Evolutionary conservation across 2,113 vertebrate species (phyloP).

Genomic region (Etia nguti): DNA sequence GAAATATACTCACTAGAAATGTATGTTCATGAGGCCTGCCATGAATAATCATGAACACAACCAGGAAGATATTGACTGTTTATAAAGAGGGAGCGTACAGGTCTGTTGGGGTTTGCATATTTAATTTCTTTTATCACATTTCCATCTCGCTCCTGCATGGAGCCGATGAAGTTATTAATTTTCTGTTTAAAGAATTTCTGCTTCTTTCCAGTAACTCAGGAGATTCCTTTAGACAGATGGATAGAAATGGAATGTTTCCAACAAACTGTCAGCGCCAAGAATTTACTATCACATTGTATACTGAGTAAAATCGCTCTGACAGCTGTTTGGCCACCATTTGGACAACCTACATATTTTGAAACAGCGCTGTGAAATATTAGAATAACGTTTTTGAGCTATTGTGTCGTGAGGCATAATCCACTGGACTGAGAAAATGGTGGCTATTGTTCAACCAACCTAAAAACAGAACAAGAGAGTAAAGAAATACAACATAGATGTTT

Average conservation of each 20-base stretch:
- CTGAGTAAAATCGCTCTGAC: neutral
- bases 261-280: neutral
- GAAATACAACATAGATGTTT: constrained; percentile 41
- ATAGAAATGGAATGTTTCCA: neutral
- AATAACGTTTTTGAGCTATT: neutral
- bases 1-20: neutral
- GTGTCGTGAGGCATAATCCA: constrained; percentile 26
- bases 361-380: constrained; percentile 6
- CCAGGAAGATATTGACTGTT: constrained; percentile 52
- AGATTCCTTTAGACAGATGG: neutral
- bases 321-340: constrained; percentile 7
- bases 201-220: neutral
- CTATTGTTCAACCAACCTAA: constrained; percentile 48
- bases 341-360: constrained; percentile 14
- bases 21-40: neutral
- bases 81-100: constrained; percentile 34
- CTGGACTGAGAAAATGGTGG: constrained; percentile 14
- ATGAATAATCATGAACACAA: constrained; percentile 36
- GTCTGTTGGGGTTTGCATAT: constrained; percentile 35
- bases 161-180: neutral
- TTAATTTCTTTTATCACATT: constrained; percentile 33
- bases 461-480: constrained; percentile 41
- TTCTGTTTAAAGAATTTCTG: neutral
- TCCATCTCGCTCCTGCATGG: neutral
- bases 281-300: neutral